Conservation (phyloP, 1,140 invertebrate genomes). For the Meloidogyne floridensis region DNA sequence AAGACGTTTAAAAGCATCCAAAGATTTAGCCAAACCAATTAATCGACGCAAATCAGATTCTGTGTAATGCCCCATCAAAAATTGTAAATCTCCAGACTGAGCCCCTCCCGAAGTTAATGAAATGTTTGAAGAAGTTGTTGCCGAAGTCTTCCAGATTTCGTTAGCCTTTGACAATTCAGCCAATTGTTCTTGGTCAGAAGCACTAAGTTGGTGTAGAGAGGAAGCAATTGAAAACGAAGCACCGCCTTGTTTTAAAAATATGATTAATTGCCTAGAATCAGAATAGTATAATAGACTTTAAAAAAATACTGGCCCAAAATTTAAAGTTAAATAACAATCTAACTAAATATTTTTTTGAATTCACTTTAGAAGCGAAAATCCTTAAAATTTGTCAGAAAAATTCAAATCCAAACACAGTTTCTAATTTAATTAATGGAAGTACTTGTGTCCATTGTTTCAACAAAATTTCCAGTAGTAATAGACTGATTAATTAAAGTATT, state of each 20-base stretch:
- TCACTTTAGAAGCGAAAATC: too few relatives aligned
- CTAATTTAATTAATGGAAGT: background rate
- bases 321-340: too few relatives aligned
- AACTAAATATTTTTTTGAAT: too few relatives aligned
- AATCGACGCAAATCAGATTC: slow-evolving; percentile 35
- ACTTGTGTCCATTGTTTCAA: slow-evolving; percentile 33
- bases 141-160: slow-evolving; percentile 33
- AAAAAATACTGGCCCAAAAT: too few relatives aligned
- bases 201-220: slow-evolving; percentile 7
- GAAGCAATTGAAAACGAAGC: background rate
- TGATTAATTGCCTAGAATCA: too few relatives aligned
- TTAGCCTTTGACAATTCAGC: slow-evolving; percentile 35
- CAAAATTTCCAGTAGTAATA: slow-evolving; percentile 13
- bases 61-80: slow-evolving; percentile 24
- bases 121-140: slow-evolving; percentile 17
- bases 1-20: slow-evolving; percentile 32
- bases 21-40: slow-evolving; percentile 29
- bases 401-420: too few relatives aligned
- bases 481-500: background rate
- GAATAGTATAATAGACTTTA: too few relatives aligned
- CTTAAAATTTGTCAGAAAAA: too few relatives aligned
- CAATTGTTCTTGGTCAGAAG: slow-evolving; percentile 33
- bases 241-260: background rate
- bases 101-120: background rate
- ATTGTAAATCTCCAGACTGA: slow-evolving; percentile 19